A percentile compares a stretch with the other conserved stretches of the same genome.
These are phyloP conservation scores for Criorhina ranunculi DNA, from an alignment of 2,888 invertebrate species.

Conservation along the genomic window DNA sequence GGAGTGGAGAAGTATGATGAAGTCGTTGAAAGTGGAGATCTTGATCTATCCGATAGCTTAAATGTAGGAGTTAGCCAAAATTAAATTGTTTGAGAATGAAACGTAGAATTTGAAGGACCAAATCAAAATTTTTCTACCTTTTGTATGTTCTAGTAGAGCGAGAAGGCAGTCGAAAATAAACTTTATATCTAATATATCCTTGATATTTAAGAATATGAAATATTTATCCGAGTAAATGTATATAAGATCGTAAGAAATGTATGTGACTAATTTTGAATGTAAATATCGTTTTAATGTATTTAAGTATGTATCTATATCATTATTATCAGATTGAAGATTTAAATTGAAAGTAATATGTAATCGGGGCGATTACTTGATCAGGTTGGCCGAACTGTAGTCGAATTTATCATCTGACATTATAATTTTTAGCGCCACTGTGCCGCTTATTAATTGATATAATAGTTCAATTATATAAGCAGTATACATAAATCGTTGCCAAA, in stretches of 20 bases:
- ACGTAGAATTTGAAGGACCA: background rate
- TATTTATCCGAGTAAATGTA: no score
- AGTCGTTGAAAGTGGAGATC: conserved; percentile 1
- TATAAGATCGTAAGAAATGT: background rate
- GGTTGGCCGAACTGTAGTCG: conserved; percentile 29
- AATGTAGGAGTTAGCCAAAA: background rate
- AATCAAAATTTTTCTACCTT: background rate
- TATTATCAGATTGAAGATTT: background rate
- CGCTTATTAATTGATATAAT: no score
- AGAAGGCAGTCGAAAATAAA: background rate
- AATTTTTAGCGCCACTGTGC: background rate
- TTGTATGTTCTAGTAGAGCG: background rate
- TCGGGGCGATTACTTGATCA: conserved; percentile 26
- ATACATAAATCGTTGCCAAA: no score
- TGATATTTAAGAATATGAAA: conserved; percentile 3
- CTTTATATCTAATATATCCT: background rate
- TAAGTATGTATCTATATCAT: background rate
- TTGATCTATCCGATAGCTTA: background rate
- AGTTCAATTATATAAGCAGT: no score
- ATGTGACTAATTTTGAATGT: background rate
- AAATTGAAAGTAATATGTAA: background rate
- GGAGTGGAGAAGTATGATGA: background rate
- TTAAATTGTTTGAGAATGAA: background rate
- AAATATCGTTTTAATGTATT: background rate
- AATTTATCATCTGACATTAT: background rate